These are phyloP conservation scores for Platycercus adscitus DNA, from an alignment of 2,113 vertebrate species.

Conservation along the genomic window DNA sequence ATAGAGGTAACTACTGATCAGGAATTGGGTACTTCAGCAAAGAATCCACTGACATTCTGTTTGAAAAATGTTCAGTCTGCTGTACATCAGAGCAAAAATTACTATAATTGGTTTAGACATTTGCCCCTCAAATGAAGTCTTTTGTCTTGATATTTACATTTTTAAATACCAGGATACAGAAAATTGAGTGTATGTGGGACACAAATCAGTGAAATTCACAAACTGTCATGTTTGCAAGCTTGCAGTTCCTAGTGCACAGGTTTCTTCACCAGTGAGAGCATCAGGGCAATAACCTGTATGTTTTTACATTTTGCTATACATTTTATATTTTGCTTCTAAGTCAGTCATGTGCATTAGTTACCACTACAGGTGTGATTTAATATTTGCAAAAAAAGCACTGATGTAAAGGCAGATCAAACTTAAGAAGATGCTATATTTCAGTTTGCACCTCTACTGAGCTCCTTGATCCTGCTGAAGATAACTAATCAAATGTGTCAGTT, in stretches of 20 bases:
- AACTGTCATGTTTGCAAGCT: neutral
- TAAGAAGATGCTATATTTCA: neutral
- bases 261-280: neutral
- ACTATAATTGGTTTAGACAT: neutral
- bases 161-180: neutral
- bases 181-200: neutral
- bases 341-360: neutral
- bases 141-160: constrained; percentile 20
- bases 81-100: neutral
- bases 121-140: neutral
- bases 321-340: neutral
- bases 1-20: neutral
- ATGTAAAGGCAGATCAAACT: neutral
- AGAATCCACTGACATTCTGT: neutral
- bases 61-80: neutral
- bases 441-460: neutral
- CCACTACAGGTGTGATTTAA: neutral
- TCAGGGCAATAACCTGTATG: neutral
- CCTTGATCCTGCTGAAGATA: neutral
- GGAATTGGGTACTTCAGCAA: neutral
- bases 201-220: neutral
- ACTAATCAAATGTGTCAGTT: neutral
- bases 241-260: neutral
- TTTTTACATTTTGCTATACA: neutral
- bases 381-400: neutral